phyloP scores from a whole-genome alignment of 2,888 invertebrate species.

The Apoda limacodes region DNA sequence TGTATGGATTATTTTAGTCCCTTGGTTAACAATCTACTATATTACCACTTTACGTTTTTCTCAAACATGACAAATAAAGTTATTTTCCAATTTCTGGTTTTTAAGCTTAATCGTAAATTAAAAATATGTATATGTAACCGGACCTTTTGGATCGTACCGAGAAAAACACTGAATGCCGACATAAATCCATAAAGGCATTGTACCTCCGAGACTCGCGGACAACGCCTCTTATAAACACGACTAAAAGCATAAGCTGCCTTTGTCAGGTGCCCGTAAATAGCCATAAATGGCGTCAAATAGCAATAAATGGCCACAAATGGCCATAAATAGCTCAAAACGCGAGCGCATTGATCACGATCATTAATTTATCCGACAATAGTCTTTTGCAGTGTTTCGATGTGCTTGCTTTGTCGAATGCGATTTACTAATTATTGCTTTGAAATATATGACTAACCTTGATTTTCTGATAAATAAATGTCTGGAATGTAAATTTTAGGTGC shows the following conservation, averaged over 20 bases:
- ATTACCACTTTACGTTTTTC: no score
- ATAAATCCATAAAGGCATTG: constrained; percentile 42
- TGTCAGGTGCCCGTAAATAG: constrained; percentile 36
- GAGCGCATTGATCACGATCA: constrained; percentile 27
- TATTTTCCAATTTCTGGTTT: no score
- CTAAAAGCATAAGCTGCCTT: constrained; percentile 28
- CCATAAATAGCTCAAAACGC: constrained; percentile 27
- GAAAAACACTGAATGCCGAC: constrained; percentile 45
- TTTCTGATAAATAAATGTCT: no score
- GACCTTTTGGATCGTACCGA: constrained; percentile 28
- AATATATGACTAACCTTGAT: no score
- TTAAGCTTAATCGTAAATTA: no score
- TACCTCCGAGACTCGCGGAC: constrained; percentile 22
- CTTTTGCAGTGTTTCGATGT: not conserved
- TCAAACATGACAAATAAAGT: no score
- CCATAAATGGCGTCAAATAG: constrained; percentile 20
- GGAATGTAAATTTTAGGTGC: no score
- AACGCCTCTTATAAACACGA: constrained; percentile 39
- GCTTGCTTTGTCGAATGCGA: not conserved
- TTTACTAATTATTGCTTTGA: not conserved
- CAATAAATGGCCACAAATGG: constrained; percentile 25
- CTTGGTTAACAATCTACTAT: no score
- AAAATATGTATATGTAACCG: no score
- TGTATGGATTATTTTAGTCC: no score
- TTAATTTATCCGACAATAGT: constrained; percentile 30